phyloP scores from a whole-genome alignment of 2,888 invertebrate species.

The Phalera bucephala region DNA sequence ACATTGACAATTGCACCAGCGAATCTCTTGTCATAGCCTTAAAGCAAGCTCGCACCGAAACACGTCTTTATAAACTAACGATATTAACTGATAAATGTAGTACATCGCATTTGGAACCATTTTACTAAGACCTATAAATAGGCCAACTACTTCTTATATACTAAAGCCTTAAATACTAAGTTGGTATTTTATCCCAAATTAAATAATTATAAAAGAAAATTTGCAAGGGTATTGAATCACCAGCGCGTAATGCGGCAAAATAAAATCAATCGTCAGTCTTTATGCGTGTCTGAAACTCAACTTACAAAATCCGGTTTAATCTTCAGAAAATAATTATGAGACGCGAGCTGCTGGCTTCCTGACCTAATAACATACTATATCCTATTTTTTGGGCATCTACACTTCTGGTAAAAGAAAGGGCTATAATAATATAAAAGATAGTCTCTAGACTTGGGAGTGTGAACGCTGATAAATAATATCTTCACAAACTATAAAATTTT shows the following conservation, averaged over 20 bases:
- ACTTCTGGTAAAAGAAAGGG: not conserved
- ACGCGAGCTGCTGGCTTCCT: not conserved
- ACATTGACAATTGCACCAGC: too few relatives aligned
- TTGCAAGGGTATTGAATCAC: not conserved
- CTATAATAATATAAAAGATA: not conserved
- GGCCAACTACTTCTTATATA: too few relatives aligned
- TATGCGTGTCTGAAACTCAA: not conserved
- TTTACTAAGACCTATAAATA: too few relatives aligned
- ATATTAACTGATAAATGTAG: too few relatives aligned
- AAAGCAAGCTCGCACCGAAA: too few relatives aligned
- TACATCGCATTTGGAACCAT: too few relatives aligned
- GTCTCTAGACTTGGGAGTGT: not conserved
- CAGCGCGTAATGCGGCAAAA: not conserved
- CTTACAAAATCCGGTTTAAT: not conserved
- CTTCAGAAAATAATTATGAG: not conserved
- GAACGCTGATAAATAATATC: not conserved
- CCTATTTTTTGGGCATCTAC: not conserved
- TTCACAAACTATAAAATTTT: not conserved
- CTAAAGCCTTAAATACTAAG: too few relatives aligned
- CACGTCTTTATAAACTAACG: too few relatives aligned
- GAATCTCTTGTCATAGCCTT: too few relatives aligned
- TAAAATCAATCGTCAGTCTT: not conserved
- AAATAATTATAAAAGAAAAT: not conserved
- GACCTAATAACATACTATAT: not conserved
- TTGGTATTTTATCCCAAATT: too few relatives aligned